phyloP scores from a whole-genome alignment of 2,888 invertebrate genomes.

The Cephus runcator region DNA sequence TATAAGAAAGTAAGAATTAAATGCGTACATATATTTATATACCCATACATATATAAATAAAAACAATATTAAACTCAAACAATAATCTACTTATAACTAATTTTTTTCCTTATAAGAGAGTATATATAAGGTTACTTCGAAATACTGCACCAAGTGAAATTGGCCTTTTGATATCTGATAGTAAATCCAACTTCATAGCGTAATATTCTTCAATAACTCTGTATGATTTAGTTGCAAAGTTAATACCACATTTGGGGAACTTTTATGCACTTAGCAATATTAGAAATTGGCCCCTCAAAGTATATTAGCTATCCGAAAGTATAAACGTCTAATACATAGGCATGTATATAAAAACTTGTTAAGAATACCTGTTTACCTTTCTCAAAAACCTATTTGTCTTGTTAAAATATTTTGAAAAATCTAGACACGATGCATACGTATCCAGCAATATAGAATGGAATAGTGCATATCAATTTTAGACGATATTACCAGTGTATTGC shows the following conservation, averaged over 20 bases:
- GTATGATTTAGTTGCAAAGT: background rate
- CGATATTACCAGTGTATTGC: background rate
- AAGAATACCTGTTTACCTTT: background rate
- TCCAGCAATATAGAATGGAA: background rate
- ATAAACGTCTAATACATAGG: background rate
- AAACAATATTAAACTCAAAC: background rate
- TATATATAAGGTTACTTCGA: background rate
- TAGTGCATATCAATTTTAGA: background rate
- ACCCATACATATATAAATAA: background rate
- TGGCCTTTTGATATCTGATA: background rate
- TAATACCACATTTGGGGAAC: background rate
- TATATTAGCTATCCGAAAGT: background rate
- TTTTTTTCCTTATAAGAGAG: background rate
- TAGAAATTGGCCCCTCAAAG: background rate
- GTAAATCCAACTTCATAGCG: background rate
- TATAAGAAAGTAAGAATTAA: background rate
- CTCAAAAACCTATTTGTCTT: background rate
- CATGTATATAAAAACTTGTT: background rate
- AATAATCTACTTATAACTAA: background rate
- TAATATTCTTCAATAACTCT: background rate
- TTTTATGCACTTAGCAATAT: background rate
- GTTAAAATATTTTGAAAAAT: background rate
- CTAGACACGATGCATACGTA: background rate
- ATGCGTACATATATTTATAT: constrained; percentile 1
- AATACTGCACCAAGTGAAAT: background rate